These are phyloP conservation scores for Cyanoliseus patagonus DNA, from an alignment of 2,113 vertebrate genomes.

Conservation along the genomic window DNA sequence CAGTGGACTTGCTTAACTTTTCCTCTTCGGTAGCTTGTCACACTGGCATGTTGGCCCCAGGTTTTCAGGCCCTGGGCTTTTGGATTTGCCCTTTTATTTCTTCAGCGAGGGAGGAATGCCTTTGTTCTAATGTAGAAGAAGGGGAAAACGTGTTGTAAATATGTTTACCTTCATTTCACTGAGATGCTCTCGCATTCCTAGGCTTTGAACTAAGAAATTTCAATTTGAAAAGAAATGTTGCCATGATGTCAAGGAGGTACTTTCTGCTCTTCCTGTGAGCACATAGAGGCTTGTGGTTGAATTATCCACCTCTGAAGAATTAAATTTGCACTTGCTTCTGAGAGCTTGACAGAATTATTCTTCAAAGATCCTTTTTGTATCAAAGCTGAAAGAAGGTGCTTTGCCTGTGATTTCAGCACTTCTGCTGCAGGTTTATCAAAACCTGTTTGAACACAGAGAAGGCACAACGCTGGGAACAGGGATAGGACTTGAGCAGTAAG, in stretches of 20 bases:
- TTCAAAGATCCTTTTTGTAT: constrained; percentile 26
- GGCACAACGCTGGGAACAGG: background rate
- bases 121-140: background rate
- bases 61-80: background rate
- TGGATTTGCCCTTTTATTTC: background rate
- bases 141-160: background rate
- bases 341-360: background rate
- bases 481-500: background rate
- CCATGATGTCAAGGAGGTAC: background rate
- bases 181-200: background rate
- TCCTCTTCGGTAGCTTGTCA: background rate
- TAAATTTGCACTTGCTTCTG: constrained; percentile 27
- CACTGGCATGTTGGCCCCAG: background rate
- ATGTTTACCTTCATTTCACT: background rate
- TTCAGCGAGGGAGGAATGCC: background rate
- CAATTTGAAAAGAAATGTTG: background rate
- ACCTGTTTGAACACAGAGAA: background rate
- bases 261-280: background rate
- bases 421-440: background rate
- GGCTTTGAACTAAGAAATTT: constrained; percentile 28
- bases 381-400: background rate
- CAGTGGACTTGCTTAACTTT: background rate
- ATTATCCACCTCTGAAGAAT: constrained; percentile 11
- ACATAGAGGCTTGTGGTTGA: background rate
- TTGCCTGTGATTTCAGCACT: background rate